These are phyloP conservation scores for Scomber scombrus DNA, from an alignment of 2,113 vertebrate species.

Conservation along the genomic window DNA sequence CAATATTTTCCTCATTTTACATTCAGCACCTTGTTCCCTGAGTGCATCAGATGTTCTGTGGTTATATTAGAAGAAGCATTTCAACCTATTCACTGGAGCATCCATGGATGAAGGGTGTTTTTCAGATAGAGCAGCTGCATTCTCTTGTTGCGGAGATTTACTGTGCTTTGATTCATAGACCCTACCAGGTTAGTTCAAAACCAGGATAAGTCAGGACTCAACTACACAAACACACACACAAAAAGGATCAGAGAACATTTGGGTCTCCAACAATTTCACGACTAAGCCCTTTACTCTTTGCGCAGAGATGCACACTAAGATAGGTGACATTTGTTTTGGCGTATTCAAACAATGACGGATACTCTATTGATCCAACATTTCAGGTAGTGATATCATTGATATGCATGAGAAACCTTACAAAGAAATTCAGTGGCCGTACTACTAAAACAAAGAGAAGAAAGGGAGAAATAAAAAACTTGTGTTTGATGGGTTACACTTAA, in stretches of 20 bases:
- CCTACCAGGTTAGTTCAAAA: slow-evolving; percentile 8
- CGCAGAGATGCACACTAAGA: slow-evolving; percentile 37
- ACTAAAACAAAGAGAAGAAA: neutral
- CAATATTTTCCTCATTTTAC: slow-evolving; percentile 32
- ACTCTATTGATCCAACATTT: slow-evolving; percentile 41
- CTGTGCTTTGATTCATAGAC: slow-evolving; percentile 26
- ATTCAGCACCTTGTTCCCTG: neutral
- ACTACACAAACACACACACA: neutral
- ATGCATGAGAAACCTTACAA: slow-evolving; percentile 29
- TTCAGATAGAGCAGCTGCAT: slow-evolving; percentile 22
- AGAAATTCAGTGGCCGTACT: neutral
- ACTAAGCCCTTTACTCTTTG: slow-evolving; percentile 59
- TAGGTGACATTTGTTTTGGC: slow-evolving; percentile 69
- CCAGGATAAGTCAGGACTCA: slow-evolving; percentile 15
- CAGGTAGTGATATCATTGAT: slow-evolving; percentile 30
- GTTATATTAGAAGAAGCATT: slow-evolving; percentile 22
- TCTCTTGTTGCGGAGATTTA: slow-evolving; percentile 39
- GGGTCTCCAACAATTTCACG: slow-evolving; percentile 4
- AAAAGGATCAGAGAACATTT: slow-evolving; percentile 8
- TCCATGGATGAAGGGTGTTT: slow-evolving; percentile 28
- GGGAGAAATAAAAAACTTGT: neutral
- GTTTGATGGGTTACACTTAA: neutral
- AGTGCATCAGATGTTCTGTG: slow-evolving; percentile 25
- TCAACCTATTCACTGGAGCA: slow-evolving; percentile 16
- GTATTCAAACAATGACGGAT: slow-evolving; percentile 58